Conservation (phyloP, 2,113 vertebrate species). For the Columba livia region DNA sequence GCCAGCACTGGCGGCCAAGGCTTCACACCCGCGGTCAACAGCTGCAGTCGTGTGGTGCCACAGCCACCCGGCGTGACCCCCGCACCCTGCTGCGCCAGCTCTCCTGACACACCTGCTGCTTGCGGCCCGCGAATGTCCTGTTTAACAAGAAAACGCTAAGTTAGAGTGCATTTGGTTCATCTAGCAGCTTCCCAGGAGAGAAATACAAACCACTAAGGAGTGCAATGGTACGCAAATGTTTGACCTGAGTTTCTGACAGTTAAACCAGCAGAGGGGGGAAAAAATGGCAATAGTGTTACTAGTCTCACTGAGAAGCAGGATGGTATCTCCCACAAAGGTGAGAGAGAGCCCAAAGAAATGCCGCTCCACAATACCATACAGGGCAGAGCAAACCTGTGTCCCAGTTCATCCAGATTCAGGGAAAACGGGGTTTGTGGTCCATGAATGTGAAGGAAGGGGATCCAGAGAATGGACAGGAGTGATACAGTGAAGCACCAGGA, state of each 20-base stretch:
- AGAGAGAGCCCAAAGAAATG: not conserved
- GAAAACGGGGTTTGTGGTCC: not conserved
- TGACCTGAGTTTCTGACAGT: not conserved
- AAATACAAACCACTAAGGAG: fast-evolving
- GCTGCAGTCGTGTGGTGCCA: not conserved
- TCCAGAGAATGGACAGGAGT: not conserved
- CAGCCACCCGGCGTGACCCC: fast-evolving
- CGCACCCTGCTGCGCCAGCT: fast-evolving
- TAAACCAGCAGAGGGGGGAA: not conserved
- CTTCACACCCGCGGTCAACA: fast-evolving
- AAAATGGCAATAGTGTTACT: not conserved
- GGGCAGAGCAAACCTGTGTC: not conserved
- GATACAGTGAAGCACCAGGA: not conserved
- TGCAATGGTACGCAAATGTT: fast-evolving
- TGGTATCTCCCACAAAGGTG: not conserved
- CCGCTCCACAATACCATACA: fast-evolving
- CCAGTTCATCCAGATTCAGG: not conserved
- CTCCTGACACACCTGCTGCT: not conserved
- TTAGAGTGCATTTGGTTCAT: not conserved
- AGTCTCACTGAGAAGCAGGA: not conserved
- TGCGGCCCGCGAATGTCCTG: not conserved
- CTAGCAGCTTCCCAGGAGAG: not conserved
- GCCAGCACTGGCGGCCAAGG: not conserved
- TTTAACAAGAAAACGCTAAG: not conserved
- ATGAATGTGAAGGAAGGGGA: not conserved